phyloP scores from a whole-genome alignment of 2,888 invertebrate genomes.

The Thelaira solivaga region DNA sequence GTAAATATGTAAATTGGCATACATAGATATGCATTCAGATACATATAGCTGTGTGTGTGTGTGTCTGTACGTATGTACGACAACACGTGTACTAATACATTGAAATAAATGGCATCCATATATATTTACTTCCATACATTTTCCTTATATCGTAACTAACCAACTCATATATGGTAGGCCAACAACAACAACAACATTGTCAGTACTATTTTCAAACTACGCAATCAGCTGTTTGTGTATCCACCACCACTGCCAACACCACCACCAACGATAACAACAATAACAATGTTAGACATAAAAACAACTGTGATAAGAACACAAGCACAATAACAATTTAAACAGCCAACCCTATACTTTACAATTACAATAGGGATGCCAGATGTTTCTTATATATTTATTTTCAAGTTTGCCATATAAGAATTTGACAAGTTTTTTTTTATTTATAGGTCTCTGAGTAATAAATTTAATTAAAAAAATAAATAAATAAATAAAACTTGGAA shows the following conservation, averaged over 20 bases:
- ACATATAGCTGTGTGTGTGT: too few relatives aligned
- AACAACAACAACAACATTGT: not conserved
- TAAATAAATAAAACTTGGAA: too few relatives aligned
- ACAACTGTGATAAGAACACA: constrained; percentile 5
- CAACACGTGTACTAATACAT: too few relatives aligned
- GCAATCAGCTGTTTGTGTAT: constrained; percentile 49
- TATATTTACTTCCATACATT: not conserved
- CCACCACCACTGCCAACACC: constrained; percentile 4
- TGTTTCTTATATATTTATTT: too few relatives aligned
- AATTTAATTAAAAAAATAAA: too few relatives aligned
- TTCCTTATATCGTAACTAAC: not conserved
- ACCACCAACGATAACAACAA: not conserved
- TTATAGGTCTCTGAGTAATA: too few relatives aligned
- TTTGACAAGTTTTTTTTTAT: too few relatives aligned
- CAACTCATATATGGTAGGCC: constrained; percentile 16
- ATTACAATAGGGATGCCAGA: constrained; percentile 1
- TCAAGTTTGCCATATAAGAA: too few relatives aligned
- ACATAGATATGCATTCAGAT: too few relatives aligned
- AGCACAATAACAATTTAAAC: not conserved
- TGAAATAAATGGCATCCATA: not conserved
- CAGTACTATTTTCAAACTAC: constrained; percentile 34
- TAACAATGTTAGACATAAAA: not conserved
- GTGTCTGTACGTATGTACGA: too few relatives aligned
- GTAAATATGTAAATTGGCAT: too few relatives aligned
- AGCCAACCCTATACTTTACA: constrained; percentile 49